Base-by-base conservation (phyloP, 2,797 vertebrate genomes). In the Taenioides sp. region DNA sequence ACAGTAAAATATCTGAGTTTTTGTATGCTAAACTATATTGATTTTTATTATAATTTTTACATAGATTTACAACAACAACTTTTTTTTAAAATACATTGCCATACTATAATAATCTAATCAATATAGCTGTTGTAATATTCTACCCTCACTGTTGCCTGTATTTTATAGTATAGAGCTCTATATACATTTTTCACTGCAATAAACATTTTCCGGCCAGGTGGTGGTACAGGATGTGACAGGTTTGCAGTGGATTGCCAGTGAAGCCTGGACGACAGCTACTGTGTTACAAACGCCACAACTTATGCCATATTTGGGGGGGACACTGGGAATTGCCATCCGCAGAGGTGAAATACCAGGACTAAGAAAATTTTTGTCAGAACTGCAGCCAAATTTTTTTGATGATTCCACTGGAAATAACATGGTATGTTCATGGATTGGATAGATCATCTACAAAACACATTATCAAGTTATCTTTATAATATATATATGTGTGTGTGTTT, bases 271-370 rank as follows among this genome's bases (percentile, higher is more conserved):
- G 67, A 52, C 81, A 34, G 71, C 81, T 18, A 52, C 76, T 22
- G 76, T 81, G 7, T 76, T 91, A 27, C 84, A 88, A 58, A 83
- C 74, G 0, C 72, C 83, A 1, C 50, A 61, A 4, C 60, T 88
- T 50, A 84, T 88, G 83, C 86, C 86, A 3, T 85, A 81, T 63
- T 37, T 89, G 40, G 79, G 77, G 27, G 78, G 89, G 1, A 87
- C 89, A 0, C 69, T 92, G 60, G 90, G 89, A 2, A 89, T 91
- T 1, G 83, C 92, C 31, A 92, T 93, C 25, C 84, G 89, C 0
- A 78, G 86, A n/a, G 92, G 91, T 58, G 88, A 92, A 77, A 93
- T 93, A 57, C 52, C 81, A 40, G 90, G 89, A 0, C 86, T 92
- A 22, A 47, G 11, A 22, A 81, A 92, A 0, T 92, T 74, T 28